Evolutionary conservation across 92 coral and sea anemone species (phyloP).

Genomic region (Phymanthus crucifer): DNA sequence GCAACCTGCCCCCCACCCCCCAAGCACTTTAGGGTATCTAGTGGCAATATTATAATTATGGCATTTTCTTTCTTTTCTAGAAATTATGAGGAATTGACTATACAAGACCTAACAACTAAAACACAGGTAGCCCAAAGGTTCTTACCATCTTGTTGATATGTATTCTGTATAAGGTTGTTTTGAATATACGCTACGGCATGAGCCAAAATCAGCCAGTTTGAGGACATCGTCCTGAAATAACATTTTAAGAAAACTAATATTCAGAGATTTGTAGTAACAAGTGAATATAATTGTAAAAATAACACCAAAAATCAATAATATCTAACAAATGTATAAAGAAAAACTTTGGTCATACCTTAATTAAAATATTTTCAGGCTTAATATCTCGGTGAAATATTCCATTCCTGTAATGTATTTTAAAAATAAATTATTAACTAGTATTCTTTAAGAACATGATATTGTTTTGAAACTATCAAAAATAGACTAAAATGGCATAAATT

Average conservation of each 20-base stretch:
- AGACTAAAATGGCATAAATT: neutral
- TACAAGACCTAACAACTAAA: too few relatives aligned
- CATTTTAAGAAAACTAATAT: neutral
- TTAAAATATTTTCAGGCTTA: conserved; percentile 93
- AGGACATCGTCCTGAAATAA: conserved; percentile 81
- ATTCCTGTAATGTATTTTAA: conserved; percentile 59
- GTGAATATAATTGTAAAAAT: neutral
- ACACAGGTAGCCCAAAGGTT: neutral
- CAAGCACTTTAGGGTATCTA: too few relatives aligned
- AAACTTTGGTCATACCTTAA: conserved; percentile 61
- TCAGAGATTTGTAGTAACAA: neutral
- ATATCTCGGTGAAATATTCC: conserved; percentile 99
- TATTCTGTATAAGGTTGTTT: conserved; percentile 98
- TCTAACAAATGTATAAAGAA: neutral
- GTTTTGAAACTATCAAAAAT: neutral
- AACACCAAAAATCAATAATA: neutral
- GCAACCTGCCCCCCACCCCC: too few relatives aligned
- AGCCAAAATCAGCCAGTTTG: conserved; percentile 98
- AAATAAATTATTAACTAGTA: conserved; percentile 7
- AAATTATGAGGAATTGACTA: neutral
- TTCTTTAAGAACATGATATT: neutral
- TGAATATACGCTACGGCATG: conserved; percentile 98
- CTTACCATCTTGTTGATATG: conserved; percentile 96
- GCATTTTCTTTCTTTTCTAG: too few relatives aligned
- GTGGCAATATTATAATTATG: too few relatives aligned